Evolutionary conservation across 2,888 invertebrate genomes (phyloP).

Genomic region (Dendrolimus pini): DNA sequence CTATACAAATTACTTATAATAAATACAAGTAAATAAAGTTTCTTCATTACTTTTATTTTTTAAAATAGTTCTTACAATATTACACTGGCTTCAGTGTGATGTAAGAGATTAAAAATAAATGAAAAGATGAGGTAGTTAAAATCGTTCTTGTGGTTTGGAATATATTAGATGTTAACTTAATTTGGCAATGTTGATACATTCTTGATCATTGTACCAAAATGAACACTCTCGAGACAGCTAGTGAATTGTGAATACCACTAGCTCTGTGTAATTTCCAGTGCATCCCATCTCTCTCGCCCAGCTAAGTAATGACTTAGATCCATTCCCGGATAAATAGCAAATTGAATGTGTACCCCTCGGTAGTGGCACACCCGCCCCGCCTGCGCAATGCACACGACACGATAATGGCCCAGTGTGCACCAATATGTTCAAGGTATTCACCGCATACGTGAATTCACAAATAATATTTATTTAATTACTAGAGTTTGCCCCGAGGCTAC

Average conservation of each 20-base stretch:
- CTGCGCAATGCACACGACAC: constrained; percentile 2
- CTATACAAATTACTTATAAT: too few relatives aligned
- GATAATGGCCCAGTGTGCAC: not conserved
- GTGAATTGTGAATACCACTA: constrained; percentile 37
- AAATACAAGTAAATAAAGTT: too few relatives aligned
- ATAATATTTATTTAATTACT: too few relatives aligned
- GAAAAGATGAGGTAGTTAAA: too few relatives aligned
- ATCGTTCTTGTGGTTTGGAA: too few relatives aligned
- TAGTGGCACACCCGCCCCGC: constrained; percentile 23
- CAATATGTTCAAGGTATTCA: not conserved
- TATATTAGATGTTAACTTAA: constrained; percentile 7
- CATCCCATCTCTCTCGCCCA: constrained; percentile 68
- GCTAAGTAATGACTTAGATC: constrained; percentile 77
- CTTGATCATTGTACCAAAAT: constrained; percentile 13
- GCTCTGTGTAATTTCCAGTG: constrained; percentile 65
- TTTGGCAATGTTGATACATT: constrained; percentile 13
- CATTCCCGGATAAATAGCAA: constrained; percentile 76
- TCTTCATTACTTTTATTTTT: too few relatives aligned
- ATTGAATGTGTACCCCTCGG: constrained; percentile 67
- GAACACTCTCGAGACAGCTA: constrained; percentile 7
- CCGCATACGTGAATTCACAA: too few relatives aligned
- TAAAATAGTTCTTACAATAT: too few relatives aligned
- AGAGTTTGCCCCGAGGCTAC: too few relatives aligned
- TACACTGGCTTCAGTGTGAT: too few relatives aligned
- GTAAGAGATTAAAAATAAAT: too few relatives aligned